A percentile compares a stretch with the other conserved stretches of the same genome.
These are phyloP conservation scores for Cynoglossus semilaevis DNA, from an alignment of 2,113 vertebrate species.

Conservation along the genomic window DNA sequence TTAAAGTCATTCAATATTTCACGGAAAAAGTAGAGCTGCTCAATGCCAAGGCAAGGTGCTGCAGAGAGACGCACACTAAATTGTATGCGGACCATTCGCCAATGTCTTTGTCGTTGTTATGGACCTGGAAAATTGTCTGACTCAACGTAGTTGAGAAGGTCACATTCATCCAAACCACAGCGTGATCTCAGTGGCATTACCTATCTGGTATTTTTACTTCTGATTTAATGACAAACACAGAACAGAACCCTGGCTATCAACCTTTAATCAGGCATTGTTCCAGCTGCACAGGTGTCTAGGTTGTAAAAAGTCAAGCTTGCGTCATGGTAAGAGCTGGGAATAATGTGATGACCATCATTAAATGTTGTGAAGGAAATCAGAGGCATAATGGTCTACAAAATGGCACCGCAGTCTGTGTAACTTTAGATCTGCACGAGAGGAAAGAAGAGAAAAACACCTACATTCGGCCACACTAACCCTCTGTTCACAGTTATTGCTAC, in stretches of 20 bases:
- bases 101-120: conserved; percentile 36
- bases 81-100: conserved; percentile 52
- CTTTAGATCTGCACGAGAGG: background rate
- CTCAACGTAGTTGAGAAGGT: conserved; percentile 48
- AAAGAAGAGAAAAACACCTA: background rate
- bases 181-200: conserved; percentile 14
- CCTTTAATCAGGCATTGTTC: conserved; percentile 18
- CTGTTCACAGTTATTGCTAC: conserved; percentile 18
- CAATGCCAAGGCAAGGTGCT: conserved; percentile 58
- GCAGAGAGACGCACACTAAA: conserved; percentile 39
- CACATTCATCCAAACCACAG: conserved; percentile 26
- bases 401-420: conserved; percentile 7
- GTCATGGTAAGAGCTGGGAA: conserved; percentile 42
- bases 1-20: conserved; percentile 34
- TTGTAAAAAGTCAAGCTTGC: conserved; percentile 38
- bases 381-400: conserved; percentile 30
- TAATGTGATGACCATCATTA: conserved; percentile 57
- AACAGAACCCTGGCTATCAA: conserved; percentile 10
- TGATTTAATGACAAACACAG: conserved; percentile 19
- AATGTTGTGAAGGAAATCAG: conserved; percentile 48
- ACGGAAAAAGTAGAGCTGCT: conserved; percentile 24
- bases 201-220: background rate
- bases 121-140: conserved; percentile 29
- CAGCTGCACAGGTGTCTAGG: conserved; percentile 18
- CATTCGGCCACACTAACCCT: background rate